Percentiles rank a stretch among this genome's conserved stretches.
These are phyloP conservation scores for Chouioia cunea DNA, from an alignment of 2,888 invertebrate species.

Conservation along the genomic window DNA sequence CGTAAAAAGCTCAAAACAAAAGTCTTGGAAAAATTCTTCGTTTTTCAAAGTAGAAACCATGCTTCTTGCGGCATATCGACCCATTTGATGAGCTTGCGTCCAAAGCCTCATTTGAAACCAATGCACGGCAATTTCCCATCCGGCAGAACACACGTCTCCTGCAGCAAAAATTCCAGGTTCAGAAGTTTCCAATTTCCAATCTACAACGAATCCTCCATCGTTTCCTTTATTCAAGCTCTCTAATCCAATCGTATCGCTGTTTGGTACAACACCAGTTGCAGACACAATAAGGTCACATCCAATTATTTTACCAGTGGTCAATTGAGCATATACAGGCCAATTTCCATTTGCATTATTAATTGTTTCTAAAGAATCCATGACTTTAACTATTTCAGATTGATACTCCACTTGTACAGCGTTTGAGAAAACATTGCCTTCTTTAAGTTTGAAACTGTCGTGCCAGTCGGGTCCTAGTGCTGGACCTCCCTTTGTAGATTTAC, in stretches of 20 bases:
- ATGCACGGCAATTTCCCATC: constrained; percentile 81
- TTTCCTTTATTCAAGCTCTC: constrained; percentile 70
- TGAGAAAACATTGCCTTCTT: constrained; percentile 63
- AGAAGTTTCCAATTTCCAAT: constrained; percentile 88
- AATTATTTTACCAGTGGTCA: constrained; percentile 80
- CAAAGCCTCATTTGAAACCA: constrained; percentile 97
- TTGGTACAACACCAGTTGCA: constrained; percentile 92
- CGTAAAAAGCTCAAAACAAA: constrained; percentile 97
- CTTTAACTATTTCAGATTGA: constrained; percentile 70
- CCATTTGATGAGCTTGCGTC: constrained; percentile 99
- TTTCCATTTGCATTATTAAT: constrained; percentile 63
- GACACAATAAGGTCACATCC: constrained; percentile 93
- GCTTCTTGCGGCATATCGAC: constrained; percentile 90
- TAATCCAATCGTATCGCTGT: constrained; percentile 73
- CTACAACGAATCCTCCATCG: constrained; percentile 89
- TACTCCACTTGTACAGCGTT: constrained; percentile 70
- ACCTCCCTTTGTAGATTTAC: constrained; percentile 73
- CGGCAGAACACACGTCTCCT: constrained; percentile 92
- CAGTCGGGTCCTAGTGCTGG: constrained; percentile 98
- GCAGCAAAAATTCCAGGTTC: constrained; percentile 88
- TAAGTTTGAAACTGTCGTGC: constrained; percentile 80
- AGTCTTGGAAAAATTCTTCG: constrained; percentile 84
- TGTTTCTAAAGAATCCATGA: constrained; percentile 76
- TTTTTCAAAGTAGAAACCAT: constrained; percentile 79
- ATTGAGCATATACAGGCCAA: constrained; percentile 79